phyloP scores from a whole-genome alignment of 2,797 vertebrate genomes.

The Gobio occitaniae region DNA sequence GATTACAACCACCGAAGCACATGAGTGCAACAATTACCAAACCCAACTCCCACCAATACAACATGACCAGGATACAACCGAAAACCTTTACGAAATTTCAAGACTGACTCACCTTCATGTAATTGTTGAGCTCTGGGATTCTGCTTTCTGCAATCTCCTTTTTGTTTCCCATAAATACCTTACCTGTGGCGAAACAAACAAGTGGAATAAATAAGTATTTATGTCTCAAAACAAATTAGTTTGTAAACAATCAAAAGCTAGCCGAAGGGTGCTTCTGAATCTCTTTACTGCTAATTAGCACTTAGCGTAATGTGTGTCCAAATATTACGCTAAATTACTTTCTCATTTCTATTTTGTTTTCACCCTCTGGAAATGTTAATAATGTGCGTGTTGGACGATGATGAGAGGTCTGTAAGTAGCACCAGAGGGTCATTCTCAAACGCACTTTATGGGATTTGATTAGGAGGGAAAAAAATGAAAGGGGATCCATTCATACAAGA shows the following conservation, averaged over 20 bases:
- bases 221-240: slow-evolving; percentile 36
- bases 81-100: not conserved
- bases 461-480: too few species aligned
- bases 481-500: slow-evolving; percentile 47
- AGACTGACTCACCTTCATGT: slow-evolving; percentile 88
- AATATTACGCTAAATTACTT: slow-evolving; percentile 55
- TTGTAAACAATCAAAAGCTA: slow-evolving; percentile 44
- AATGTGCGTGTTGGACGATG: not conserved
- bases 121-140: slow-evolving; percentile 89
- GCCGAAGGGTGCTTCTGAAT: slow-evolving; percentile 3
- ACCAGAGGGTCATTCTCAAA: not conserved
- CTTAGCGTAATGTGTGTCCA: slow-evolving; percentile 20
- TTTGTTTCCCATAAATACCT: slow-evolving; percentile 91
- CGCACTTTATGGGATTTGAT: not conserved
- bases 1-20: not conserved
- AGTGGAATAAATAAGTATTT: slow-evolving; percentile 1
- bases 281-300: slow-evolving; percentile 9
- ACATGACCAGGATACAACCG: not conserved
- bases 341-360: slow-evolving; percentile 42
- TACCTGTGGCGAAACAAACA: slow-evolving; percentile 76
- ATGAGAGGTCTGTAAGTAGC: not conserved
- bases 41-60: not conserved
- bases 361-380: slow-evolving; percentile 22
- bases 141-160: slow-evolving; percentile 91
- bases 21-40: not conserved